Percentiles rank a stretch among this genome's conserved stretches.
Conservation (phyloP, 1,140 invertebrate species). For the Copidosoma floridanum region DNA sequence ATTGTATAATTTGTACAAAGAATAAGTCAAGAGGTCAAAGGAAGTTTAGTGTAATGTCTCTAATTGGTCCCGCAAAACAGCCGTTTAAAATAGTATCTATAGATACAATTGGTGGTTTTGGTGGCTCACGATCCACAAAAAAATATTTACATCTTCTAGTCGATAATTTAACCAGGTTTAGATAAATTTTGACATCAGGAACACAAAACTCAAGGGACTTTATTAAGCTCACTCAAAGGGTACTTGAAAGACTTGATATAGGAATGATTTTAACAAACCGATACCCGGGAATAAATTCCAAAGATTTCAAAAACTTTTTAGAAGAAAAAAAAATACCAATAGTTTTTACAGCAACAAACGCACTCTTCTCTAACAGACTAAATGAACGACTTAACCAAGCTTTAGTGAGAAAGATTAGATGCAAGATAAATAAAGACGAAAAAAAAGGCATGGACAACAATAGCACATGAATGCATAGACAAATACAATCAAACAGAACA, state of each 20-base stretch:
- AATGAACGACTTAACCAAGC: constrained; percentile 29
- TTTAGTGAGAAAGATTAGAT: constrained; percentile 23
- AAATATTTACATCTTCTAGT: constrained; percentile 40
- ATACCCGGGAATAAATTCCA: constrained; percentile 27
- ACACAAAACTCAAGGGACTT: no score
- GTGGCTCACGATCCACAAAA: constrained; percentile 37
- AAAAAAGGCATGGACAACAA: constrained; percentile 17
- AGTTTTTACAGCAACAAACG: constrained; percentile 21
- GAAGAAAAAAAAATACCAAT: constrained; percentile 19
- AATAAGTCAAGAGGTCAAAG: no score
- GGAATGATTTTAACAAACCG: constrained; percentile 25
- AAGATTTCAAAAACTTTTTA: no score
- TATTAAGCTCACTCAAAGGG: no score
- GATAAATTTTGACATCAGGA: constrained; percentile 42
- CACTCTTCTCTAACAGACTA: constrained; percentile 23
- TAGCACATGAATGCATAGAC: constrained; percentile 9
- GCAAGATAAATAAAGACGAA: not conserved
- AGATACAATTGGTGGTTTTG: constrained; percentile 44
- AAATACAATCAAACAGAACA: constrained; percentile 23
- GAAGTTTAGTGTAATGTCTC: no score
- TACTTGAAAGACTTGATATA: constrained; percentile 38
- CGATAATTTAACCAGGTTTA: constrained; percentile 41
- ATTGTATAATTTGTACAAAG: no score
- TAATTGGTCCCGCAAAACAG: constrained; percentile 27
- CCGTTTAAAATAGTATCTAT: constrained; percentile 47